Conservation (phyloP, 2,888 invertebrate genomes). For the Lycia hirtaria region DNA sequence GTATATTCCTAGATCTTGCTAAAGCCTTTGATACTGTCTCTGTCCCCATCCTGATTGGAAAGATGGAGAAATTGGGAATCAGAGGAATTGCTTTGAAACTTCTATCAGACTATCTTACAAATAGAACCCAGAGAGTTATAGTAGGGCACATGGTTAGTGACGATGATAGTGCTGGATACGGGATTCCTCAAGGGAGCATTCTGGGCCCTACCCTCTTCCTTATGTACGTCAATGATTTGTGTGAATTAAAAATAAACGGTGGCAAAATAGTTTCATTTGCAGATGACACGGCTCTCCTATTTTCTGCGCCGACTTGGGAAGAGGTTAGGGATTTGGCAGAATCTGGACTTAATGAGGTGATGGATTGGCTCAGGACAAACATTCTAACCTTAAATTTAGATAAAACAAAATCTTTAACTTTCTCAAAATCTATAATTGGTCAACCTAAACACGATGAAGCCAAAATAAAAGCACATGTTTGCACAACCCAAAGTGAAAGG, state of each 20-base stretch:
- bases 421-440: background rate
- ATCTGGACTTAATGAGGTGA: background rate
- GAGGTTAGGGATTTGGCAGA: background rate
- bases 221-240: background rate
- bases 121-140: background rate
- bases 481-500: background rate
- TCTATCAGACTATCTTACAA: background rate
- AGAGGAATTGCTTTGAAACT: background rate
- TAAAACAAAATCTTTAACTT: constrained; percentile 1
- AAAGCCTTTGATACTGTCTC: constrained; percentile 5
- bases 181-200: background rate
- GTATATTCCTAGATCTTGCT: background rate
- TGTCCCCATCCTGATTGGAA: too few species aligned
- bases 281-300: background rate
- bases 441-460: background rate
- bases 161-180: background rate
- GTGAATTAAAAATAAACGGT: background rate
- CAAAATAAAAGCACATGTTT: background rate
- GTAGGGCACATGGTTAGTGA: background rate
- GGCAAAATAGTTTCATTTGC: constrained; percentile 1
- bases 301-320: background rate
- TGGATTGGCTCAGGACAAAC: background rate
- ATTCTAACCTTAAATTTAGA: background rate
- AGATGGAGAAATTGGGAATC: background rate
- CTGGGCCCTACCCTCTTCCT: constrained; percentile 1